Conservation (phyloP, 2,113 vertebrate genomes). For the Varanus komodoensis region DNA sequence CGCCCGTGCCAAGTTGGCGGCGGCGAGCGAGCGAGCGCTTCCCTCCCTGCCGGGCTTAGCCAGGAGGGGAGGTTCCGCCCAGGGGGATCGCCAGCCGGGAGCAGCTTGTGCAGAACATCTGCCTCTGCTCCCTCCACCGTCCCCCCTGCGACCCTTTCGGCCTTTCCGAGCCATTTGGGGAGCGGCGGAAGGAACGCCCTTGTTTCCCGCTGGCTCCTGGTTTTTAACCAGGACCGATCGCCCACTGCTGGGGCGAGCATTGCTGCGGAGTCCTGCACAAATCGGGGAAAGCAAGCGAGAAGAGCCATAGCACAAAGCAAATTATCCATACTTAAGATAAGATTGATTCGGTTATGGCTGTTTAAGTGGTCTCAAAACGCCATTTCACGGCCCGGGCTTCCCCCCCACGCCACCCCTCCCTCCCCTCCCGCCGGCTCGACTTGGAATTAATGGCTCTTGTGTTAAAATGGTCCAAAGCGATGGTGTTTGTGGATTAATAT, state of each 20-base stretch:
- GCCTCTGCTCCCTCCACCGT: not conserved
- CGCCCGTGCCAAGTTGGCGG: not conserved
- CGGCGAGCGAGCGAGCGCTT: not conserved
- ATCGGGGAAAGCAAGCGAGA: not conserved
- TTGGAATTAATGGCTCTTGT: not conserved
- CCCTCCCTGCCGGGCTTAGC: not conserved
- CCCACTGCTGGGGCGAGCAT: too few relatives aligned
- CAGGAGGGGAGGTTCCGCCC: not conserved
- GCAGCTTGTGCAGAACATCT: not conserved
- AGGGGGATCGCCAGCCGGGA: not conserved
- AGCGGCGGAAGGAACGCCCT: slow-evolving; percentile 11
- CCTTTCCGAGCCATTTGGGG: not conserved
- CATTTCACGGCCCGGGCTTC: not conserved
- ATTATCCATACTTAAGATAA: not conserved
- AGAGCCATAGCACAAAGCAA: not conserved
- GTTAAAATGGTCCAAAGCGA: not conserved
- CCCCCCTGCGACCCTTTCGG: not conserved
- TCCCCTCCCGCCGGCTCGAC: not conserved
- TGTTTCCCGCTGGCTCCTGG: too few relatives aligned
- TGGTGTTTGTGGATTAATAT: not conserved
- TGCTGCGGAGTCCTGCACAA: too few relatives aligned
- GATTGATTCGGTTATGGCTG: not conserved
- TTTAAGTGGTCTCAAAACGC: not conserved
- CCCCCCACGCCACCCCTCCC: not conserved
- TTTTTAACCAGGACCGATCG: not conserved